Evolutionary conservation across 2,113 vertebrate genomes (phyloP), one percentile per base, ranked within the genome.

Genomic region (Pseudolaguvia tuberculata): DNA sequence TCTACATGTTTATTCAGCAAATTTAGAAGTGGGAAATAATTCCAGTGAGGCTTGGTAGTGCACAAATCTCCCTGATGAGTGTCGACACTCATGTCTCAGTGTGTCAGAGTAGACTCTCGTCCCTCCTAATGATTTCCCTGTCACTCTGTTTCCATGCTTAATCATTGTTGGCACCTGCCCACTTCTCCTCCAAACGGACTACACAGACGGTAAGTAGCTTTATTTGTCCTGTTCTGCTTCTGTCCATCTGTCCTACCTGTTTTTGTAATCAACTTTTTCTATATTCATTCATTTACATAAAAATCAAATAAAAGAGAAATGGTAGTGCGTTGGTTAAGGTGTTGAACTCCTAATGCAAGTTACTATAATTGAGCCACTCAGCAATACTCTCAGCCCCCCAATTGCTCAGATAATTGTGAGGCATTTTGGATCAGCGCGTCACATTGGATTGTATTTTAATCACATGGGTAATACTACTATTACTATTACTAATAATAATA

Each of bases 141-240:
- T 88, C 25, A 63, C 80, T 88, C 80, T 82, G 68, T 91, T 81
- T 88, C 74, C 82, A 80, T 87, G 85, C 88, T 89, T 77, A 88
- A 84, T 89, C 80, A 90, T 74, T 88, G 76, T 86, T 88, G 89
- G 85, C 79, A 85, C 86, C 88, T 89, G 76, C 78, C 82, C 82
- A 83, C 76, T 86, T 83, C 81, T 89, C 82, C 86, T 73, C 87
- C 51, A 55, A 59, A 70, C n/a, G 81, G 82, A 84, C 75, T 82
- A 78, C 83, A 35, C 77, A 91, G 87, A 91, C 85, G 87, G 91
- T 92, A 89, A 92, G 91, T 90, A 85, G 88, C 89, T 88, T 88
- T 85, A 84, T 84, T 84, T 82, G 86, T 87, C 62, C 77, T 70
- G 79, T 42, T 71, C 81, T 86, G 75, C 70, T 61, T 76, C 55